These are phyloP conservation scores for Ovis canadensis DNA, from an alignment of 2,113 vertebrate species.

Conservation along the genomic window DNA sequence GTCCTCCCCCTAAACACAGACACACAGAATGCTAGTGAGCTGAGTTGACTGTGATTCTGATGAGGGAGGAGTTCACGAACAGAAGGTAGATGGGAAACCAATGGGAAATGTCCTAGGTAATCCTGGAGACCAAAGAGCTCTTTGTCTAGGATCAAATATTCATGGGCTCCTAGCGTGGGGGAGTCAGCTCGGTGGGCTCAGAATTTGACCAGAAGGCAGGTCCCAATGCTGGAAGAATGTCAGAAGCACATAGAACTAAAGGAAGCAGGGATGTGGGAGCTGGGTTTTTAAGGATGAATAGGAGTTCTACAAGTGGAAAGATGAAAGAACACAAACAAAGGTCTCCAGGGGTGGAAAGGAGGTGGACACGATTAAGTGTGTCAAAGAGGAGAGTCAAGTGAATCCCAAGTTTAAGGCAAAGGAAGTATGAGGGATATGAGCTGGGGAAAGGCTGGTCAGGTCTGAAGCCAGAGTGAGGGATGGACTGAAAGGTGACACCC, in stretches of 20 bases:
- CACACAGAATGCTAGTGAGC: background rate
- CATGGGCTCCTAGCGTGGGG: background rate
- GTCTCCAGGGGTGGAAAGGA: background rate
- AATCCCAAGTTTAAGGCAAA: background rate
- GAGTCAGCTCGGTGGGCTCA: background rate
- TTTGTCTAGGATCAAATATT: background rate
- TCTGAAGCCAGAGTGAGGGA: background rate
- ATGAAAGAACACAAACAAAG: background rate
- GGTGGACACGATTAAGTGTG: background rate
- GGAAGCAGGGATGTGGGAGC: background rate
- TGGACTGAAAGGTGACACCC: background rate
- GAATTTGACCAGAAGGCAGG: background rate
- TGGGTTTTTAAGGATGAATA: constrained; percentile 35
- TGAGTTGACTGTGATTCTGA: background rate
- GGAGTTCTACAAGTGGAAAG: background rate
- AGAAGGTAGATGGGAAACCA: background rate
- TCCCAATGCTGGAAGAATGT: background rate
- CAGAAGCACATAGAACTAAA: background rate
- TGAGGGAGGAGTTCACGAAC: background rate
- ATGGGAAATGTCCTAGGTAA: background rate
- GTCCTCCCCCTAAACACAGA: background rate
- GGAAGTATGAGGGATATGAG: background rate
- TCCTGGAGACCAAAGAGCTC: background rate
- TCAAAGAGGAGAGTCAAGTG: background rate
- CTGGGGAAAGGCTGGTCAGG: background rate